Base-by-base conservation (phyloP, 1,140 invertebrate species). In the Sminthurides bifidus region DNA sequence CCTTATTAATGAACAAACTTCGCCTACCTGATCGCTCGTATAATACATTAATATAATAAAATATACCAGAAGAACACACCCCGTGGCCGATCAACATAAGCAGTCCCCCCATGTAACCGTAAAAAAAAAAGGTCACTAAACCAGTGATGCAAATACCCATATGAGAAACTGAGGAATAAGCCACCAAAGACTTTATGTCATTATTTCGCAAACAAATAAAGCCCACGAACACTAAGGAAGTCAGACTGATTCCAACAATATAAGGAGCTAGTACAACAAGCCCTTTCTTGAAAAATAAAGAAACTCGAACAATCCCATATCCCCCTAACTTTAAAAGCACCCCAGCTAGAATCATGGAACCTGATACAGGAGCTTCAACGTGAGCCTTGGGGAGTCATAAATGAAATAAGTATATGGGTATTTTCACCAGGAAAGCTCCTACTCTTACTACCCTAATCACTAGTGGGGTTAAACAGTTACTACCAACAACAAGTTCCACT, bases 381-480 rank as follows among this genome's bases (percentile, higher is more conserved):
- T 83, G 81, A 73, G 80, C 81, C 53, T 81, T 82, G 48, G 80
- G 80, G 50, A 84, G 69, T 69, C 81, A 83, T 66, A 81, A 73
- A 77, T 83, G 81, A 73, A 80, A 59, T 66, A 77, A 71, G 78
- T 75, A 82, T 70, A 81, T 76, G 23, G 81, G 81, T 65, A 81
- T 74, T 74, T 83, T 83, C 50, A 82, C 73, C 70, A 81, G 75
- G 79, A 82, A 82, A 61, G 74, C 73, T 8, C 41, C 19, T 21
- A 10, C 10, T 48, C 14, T 27, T 14, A 15, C 2, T 19, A 3
- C 2, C 33, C 33, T 10, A 35, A 10, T 35, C 8, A n/a, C n/a
- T n/a, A 43, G 6, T 43, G 17, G n/a, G 24, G 24, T 17, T 14
- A 43, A 43, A 43, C n/a, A 43, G 17, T n/a, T n/a, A n/a, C n/a